Base-by-base conservation (phyloP, 1,140 invertebrate species). In the Bombus waltoni region DNA sequence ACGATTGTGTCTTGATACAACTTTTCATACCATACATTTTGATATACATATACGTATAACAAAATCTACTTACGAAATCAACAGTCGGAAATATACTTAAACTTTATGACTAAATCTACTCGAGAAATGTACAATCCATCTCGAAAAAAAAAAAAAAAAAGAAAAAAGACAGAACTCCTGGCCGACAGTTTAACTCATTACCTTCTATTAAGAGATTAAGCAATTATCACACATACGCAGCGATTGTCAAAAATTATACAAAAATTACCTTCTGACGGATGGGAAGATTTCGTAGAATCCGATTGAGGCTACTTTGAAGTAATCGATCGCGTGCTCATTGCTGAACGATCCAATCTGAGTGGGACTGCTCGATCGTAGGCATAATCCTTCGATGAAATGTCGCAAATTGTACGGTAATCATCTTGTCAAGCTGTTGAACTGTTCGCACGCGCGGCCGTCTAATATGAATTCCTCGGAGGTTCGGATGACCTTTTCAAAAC, bases 331-430 rank as follows among this genome's bases (percentile, higher is more conserved):
- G 68, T 38, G 68, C 10, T 8, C 25, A 25, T 25, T 70, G 35
- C 74, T 35, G 18, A 44, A 42, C 40, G 59, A 65, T 62, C 59
- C 59, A 62, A 77, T 77, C 15, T 11, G 32, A 75, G 74, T 32
- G n/a, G 10, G 25, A 77, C 59, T 77, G 59, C 38, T 78, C 40
- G 42, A 72, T 72, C 76, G 76, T 47, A 47, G n/a, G 8, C n/a
- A 40, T 32, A 40, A 40, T 18, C 42, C 13, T 18, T 53, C 57
- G n/a, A 38, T 72, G 83, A 85, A 80, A 65, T 73, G 83, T 85
- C 70, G 71, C 77, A 81, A 81, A 85, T 85, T 81, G 84, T 44
- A 44, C 57, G n/a, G 47, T 71, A 74, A 85, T 85, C 79, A 85
- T 81, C 79, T 75, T 85, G 84, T 81, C 84, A 81, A 85, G 42